These are phyloP conservation scores for Apoderus coryli DNA, from an alignment of 2,888 invertebrate species.

Conservation along the genomic window DNA sequence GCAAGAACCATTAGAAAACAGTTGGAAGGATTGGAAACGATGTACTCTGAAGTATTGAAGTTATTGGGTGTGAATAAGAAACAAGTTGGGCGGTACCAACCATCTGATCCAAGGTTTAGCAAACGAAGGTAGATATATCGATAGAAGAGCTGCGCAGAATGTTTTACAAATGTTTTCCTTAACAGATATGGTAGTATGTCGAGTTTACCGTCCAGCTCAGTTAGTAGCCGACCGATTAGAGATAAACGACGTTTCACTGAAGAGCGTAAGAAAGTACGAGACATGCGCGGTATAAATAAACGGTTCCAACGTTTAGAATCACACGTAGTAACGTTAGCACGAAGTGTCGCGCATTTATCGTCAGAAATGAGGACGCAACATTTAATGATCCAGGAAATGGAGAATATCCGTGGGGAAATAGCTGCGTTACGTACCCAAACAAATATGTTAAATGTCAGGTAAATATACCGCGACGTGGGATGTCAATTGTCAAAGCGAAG, in stretches of 20 bases:
- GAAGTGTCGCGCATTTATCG: slow-evolving; percentile 81
- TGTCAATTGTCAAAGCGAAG: not conserved
- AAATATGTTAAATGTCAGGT: slow-evolving; percentile 39
- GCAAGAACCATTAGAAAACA: slow-evolving; percentile 67
- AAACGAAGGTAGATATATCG: slow-evolving; percentile 21
- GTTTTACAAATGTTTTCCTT: not conserved
- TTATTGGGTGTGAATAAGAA: slow-evolving; percentile 42
- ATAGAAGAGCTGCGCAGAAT: not conserved
- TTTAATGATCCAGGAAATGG: slow-evolving; percentile 80
- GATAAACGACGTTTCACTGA: slow-evolving; percentile 55
- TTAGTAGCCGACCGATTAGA: slow-evolving; percentile 60
- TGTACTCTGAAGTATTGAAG: slow-evolving; percentile 72
- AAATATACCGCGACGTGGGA: not conserved
- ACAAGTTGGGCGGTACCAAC: slow-evolving; percentile 34
- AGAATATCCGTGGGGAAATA: slow-evolving; percentile 70
- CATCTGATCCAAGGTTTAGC: slow-evolving; percentile 40
- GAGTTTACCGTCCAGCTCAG: slow-evolving; percentile 68
- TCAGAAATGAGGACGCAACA: slow-evolving; percentile 86
- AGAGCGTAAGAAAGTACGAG: slow-evolving; percentile 57
- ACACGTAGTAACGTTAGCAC: slow-evolving; percentile 78
- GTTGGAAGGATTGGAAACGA: slow-evolving; percentile 67
- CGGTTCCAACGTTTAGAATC: slow-evolving; percentile 79
- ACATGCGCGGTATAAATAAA: slow-evolving; percentile 64
- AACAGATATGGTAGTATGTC: slow-evolving; percentile 68
- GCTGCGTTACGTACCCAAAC: slow-evolving; percentile 57